Percentiles rank a stretch among this genome's conserved stretches.
Conservation (phyloP, 35 echinoderm and acorn worm species). For the Ophioderma brevispina region DNA sequence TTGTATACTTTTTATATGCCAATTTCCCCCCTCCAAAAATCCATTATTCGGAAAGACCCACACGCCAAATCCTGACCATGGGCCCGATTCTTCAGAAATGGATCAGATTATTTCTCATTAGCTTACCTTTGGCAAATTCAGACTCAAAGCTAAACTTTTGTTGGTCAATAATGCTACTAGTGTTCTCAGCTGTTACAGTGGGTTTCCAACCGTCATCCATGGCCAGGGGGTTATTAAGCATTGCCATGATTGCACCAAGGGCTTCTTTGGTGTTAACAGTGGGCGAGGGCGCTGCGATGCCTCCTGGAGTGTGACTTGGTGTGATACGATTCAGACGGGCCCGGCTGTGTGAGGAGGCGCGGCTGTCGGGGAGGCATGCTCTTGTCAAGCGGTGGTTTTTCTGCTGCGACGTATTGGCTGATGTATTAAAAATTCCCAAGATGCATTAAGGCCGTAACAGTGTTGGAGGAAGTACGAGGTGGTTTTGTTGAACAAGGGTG, state of each 20-base stretch:
- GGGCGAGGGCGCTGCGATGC: slow-evolving; percentile 76
- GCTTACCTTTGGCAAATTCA: neutral
- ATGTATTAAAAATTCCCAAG: neutral
- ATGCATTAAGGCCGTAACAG: slow-evolving; percentile 17
- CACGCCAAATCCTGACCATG: too few relatives aligned
- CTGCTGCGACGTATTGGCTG: slow-evolving; percentile 19
- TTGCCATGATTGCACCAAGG: slow-evolving; percentile 71
- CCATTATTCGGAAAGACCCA: too few relatives aligned
- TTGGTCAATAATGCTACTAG: neutral
- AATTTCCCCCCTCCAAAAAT: too few relatives aligned
- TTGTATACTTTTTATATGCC: too few relatives aligned
- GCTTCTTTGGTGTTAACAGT: slow-evolving; percentile 95
- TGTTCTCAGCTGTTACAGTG: neutral
- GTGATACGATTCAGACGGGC: slow-evolving; percentile 28
- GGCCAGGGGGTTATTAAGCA: slow-evolving; percentile 72
- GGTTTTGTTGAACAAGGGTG: neutral
- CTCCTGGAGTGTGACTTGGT: slow-evolving; percentile 49
- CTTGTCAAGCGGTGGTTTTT: slow-evolving; percentile 51
- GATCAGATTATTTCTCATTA: too few relatives aligned
- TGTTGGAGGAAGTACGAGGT: neutral
- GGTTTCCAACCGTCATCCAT: slow-evolving; percentile 20
- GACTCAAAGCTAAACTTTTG: neutral
- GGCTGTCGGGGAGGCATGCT: neutral
- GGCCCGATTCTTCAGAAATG: too few relatives aligned
- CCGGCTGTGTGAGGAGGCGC: slow-evolving; percentile 21